Evolutionary conservation across 2,797 vertebrate species (phyloP).

Genomic region (Rhodeus uyekii): DNA sequence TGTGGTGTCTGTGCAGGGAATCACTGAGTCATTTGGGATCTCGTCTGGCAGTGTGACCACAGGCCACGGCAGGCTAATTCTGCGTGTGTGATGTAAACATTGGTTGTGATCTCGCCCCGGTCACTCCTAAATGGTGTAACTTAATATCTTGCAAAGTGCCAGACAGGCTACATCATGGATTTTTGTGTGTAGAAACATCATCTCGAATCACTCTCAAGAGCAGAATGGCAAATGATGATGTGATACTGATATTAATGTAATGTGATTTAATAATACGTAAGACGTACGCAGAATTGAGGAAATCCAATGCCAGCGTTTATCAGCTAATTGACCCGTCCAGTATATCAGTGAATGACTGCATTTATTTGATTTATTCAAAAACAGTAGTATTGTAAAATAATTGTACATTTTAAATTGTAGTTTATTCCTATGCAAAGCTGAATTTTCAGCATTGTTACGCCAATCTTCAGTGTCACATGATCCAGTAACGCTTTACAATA

Average conservation of each 20-base stretch:
- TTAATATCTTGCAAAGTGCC: neutral
- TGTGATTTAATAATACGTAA: neutral
- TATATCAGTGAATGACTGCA: neutral
- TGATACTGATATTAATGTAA: neutral
- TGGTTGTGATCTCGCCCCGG: neutral
- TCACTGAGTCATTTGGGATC: conserved; percentile 23
- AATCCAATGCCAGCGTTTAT: neutral
- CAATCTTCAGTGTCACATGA: neutral
- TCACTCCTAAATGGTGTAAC: neutral
- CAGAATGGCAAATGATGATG: neutral
- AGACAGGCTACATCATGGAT: neutral
- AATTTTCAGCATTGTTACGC: neutral
- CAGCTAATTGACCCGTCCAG: neutral
- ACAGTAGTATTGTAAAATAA: neutral
- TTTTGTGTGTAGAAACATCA: neutral
- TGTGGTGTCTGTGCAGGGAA: conserved; percentile 30
- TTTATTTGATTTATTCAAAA: neutral
- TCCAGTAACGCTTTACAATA: too few species aligned
- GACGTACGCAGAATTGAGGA: neutral
- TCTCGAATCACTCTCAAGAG: neutral
- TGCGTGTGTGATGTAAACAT: conserved; percentile 19
- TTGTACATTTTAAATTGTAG: neutral
- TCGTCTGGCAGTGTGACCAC: neutral
- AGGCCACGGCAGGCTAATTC: neutral
- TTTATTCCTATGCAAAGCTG: neutral